Percentiles rank a stretch among this genome's conserved stretches.
Conservation (phyloP, 2,113 vertebrate genomes). For the Dipodomys stephensi region DNA sequence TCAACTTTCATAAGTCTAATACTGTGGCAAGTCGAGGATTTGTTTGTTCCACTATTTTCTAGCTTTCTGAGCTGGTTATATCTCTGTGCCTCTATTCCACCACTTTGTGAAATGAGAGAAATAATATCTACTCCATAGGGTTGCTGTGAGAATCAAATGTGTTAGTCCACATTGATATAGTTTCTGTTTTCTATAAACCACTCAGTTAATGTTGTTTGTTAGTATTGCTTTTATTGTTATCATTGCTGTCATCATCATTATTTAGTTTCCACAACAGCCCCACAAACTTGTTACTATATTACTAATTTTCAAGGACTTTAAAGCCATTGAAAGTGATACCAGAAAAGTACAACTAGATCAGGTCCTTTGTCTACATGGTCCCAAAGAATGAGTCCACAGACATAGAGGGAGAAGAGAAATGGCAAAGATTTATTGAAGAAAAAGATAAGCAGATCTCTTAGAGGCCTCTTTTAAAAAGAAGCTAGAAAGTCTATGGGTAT, state of each 20-base stretch:
- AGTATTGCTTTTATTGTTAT: background rate
- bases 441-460: too few relatives aligned
- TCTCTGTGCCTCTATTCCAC: background rate
- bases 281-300: background rate
- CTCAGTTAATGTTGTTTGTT: background rate
- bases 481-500: too few relatives aligned
- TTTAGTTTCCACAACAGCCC: background rate
- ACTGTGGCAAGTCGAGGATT: background rate
- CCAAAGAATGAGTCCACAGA: too few relatives aligned
- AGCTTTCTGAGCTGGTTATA: background rate
- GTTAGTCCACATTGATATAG: background rate
- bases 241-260: background rate
- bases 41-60: background rate
- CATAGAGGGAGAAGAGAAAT: too few relatives aligned
- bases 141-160: background rate
- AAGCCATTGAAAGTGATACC: background rate
- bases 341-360: too few relatives aligned
- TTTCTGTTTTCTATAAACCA: background rate
- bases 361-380: too few relatives aligned
- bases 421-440: too few relatives aligned
- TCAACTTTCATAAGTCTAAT: background rate
- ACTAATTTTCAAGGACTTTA: background rate
- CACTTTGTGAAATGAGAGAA: background rate
- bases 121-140: background rate
- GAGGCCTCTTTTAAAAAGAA: background rate